Percentiles rank a stretch among this genome's conserved stretches.
These are phyloP conservation scores for Ganaspis brasiliensis DNA, from an alignment of 2,888 invertebrate species.

Conservation along the genomic window DNA sequence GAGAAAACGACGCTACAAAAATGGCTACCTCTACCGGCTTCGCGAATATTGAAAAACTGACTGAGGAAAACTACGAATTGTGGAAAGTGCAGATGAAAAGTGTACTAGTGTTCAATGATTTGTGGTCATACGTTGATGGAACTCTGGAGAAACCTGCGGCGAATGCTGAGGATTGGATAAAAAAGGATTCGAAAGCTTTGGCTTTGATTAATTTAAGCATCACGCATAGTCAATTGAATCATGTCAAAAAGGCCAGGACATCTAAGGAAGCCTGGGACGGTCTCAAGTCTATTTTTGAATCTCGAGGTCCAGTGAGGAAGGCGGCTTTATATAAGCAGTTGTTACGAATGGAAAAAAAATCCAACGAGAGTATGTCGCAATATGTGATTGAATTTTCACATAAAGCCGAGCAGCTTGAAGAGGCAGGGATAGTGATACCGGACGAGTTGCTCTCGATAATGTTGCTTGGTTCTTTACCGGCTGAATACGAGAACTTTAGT, in stretches of 20 bases:
- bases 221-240: constrained; percentile 43
- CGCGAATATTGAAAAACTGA: too few relatives aligned
- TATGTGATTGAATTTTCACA: constrained; percentile 52
- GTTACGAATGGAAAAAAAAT: constrained; percentile 54
- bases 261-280: constrained; percentile 45
- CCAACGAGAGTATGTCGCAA: constrained; percentile 49
- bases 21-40: too few relatives aligned
- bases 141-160: constrained; percentile 37
- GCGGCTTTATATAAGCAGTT: constrained; percentile 58
- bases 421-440: constrained; percentile 57
- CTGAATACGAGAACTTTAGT: constrained; percentile 57
- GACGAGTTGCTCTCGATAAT: constrained; percentile 60
- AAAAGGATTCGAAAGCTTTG: constrained; percentile 55
- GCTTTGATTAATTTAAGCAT: constrained; percentile 54
- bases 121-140: constrained; percentile 54
- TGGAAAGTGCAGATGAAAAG: too few relatives aligned
- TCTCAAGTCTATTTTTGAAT: constrained; percentile 49
- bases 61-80: too few relatives aligned
- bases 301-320: constrained; percentile 59
- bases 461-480: constrained; percentile 56
- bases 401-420: constrained; percentile 56
- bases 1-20: too few relatives aligned
- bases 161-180: constrained; percentile 42
- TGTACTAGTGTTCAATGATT: too few relatives aligned
- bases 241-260: constrained; percentile 34